Evolutionary conservation across 2,888 invertebrate species (phyloP), one percentile per base, ranked within the genome.

Genomic region (Amphipyra berbera): DNA sequence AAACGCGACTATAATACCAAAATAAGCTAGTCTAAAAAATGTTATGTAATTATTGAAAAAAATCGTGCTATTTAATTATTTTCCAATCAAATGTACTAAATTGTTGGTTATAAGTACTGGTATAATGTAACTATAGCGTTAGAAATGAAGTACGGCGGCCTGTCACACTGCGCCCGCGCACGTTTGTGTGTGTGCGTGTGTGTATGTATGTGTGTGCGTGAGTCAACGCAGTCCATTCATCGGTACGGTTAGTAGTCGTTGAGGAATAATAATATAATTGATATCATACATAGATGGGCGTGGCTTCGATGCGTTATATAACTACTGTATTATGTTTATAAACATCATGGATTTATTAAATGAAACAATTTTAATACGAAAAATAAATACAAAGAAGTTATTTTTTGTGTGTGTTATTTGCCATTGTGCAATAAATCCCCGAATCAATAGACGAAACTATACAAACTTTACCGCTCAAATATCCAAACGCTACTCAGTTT

Each of bases 261-360:
- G 83, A 82, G 73, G 59, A 61, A 64, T 62, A 63, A 60, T 88
- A 85, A 87, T 87, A 82, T 90, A 90, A 87, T 85, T 88, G 85
- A 59, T 87, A 90, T 90, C 88, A 87, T 88, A 88, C 88, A 87
- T 86, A 85, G 82, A 87, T 65, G 77, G 86, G 92, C 91, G 89
- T 91, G 88, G 93, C 93, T 94, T 93, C 88, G 62, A 73, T 76
- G 79, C 79, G 73, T 79, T 91, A 89, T 90, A 88, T 93, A 90
- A 88, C 90, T 92, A 93, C 91, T 93, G 88, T 87, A 91, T 90
- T 93, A 92, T 90, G 92, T 94, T 94, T 93, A 93, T 92, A 87
- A 90, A 92, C 94, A 90, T 79, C 79, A 93, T 93, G 94, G 93
- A 94, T 94, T 94, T 94, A 90, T 94, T 93, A 92, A 93, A 90